A percentile compares a stretch with the other conserved stretches of the same genome.
phyloP scores from a whole-genome alignment of 2,797 vertebrate genomes.

The Sciurus vulgaris region DNA sequence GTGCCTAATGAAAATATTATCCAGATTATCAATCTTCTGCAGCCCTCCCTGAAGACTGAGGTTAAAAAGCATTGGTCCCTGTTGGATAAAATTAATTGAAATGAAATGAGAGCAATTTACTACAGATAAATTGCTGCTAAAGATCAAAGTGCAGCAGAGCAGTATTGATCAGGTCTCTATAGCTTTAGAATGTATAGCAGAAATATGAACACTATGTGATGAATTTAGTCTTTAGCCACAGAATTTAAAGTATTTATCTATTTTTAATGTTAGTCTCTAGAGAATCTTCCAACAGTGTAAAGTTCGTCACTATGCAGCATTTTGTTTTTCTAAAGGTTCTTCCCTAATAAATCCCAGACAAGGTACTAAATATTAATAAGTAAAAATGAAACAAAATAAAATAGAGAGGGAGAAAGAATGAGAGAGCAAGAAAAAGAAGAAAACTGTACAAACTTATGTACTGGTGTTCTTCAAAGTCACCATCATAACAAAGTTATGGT shows the following conservation, averaged over 20 bases:
- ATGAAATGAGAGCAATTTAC: constrained; percentile 54
- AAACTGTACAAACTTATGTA: neutral
- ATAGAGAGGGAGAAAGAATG: neutral
- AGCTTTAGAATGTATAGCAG: neutral
- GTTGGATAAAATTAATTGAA: constrained; percentile 45
- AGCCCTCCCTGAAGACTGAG: neutral
- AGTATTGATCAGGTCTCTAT: neutral
- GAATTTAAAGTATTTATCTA: neutral
- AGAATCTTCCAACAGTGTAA: neutral
- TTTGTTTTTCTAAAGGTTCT: constrained; percentile 9
- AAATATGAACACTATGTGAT: neutral
- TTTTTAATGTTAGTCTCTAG: neutral
- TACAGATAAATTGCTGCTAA: constrained; percentile 37
- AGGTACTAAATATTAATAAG: neutral
- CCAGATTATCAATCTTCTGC: neutral
- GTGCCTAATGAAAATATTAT: neutral
- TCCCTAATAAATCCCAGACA: neutral
- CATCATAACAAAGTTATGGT: neutral
- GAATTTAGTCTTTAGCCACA: neutral
- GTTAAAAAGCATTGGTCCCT: neutral
- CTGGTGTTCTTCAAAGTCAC: neutral
- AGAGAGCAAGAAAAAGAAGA: neutral
- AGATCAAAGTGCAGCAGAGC: neutral
- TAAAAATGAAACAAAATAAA: neutral
- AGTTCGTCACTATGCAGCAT: neutral